Conservation (phyloP, 92 coral and sea anemone species). For the Phenganax subtilis region DNA sequence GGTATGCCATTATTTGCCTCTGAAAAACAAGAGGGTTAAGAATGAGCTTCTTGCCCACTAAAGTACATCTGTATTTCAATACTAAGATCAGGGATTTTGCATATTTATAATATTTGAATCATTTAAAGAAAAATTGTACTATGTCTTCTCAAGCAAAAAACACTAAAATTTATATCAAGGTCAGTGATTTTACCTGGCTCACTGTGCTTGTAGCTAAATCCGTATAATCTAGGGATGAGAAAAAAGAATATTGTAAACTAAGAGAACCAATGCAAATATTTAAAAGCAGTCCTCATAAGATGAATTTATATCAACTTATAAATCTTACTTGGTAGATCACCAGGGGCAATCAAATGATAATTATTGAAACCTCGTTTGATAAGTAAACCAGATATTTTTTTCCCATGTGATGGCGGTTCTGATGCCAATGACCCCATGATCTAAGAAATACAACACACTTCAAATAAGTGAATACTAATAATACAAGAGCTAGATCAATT, state of each 20-base stretch:
- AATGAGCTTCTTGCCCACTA: too few relatives aligned
- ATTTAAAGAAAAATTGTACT: too few relatives aligned
- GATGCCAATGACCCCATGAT: slow-evolving; percentile 97
- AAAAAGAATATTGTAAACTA: background rate
- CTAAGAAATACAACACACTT: slow-evolving; percentile 32
- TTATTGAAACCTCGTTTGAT: slow-evolving; percentile 88
- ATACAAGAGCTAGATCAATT: background rate
- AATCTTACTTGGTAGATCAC: slow-evolving; percentile 86
- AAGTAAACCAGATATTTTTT: slow-evolving; percentile 86
- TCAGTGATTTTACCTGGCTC: slow-evolving; percentile 60
- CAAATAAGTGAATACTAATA: background rate
- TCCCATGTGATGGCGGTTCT: slow-evolving; percentile 76
- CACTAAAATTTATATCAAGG: too few relatives aligned
- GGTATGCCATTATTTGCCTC: slow-evolving; percentile 89
- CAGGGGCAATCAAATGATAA: slow-evolving; percentile 92
- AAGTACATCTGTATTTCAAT: too few relatives aligned
- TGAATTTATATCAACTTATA: background rate
- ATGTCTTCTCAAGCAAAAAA: too few relatives aligned
- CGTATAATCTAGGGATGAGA: slow-evolving; percentile 64
- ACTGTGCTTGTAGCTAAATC: slow-evolving; percentile 91
- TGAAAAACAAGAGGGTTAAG: slow-evolving; percentile 1
- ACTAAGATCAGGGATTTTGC: too few relatives aligned
- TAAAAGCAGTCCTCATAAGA: background rate
- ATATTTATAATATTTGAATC: too few relatives aligned
- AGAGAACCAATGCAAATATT: too few relatives aligned